These are phyloP conservation scores for Julus scandinavius DNA, from an alignment of 2,888 invertebrate species.

Conservation along the genomic window DNA sequence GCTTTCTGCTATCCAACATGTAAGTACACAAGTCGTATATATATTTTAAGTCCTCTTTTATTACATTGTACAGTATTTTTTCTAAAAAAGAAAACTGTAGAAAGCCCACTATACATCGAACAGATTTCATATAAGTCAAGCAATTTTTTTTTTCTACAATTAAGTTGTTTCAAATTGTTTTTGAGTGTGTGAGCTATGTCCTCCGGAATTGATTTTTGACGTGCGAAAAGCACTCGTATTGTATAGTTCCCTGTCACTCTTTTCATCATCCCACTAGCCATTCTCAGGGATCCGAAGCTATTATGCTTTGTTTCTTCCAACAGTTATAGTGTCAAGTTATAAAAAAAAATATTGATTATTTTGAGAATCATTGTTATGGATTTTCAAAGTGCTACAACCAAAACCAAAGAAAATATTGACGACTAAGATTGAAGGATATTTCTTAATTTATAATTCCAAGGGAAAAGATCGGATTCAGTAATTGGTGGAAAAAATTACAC, in stretches of 20 bases:
- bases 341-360: slow-evolving; percentile 1
- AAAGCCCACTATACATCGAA: no score
- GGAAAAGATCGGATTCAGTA: neutral
- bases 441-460: neutral
- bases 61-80: neutral
- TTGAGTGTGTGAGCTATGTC: neutral
- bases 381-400: neutral
- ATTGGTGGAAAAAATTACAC: neutral
- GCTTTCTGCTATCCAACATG: neutral
- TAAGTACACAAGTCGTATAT: neutral
- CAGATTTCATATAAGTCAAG: no score
- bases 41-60: neutral
- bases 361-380: neutral
- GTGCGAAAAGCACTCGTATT: neutral
- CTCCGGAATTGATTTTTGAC: neutral
- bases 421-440: neutral
- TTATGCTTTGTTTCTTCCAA: neutral
- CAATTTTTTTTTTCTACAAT: neutral
- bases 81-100: no score
- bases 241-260: neutral
- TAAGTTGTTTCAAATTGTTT: neutral
- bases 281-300: neutral
- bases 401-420: neutral
- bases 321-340: neutral
- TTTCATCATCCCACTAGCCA: neutral